Conservation (phyloP, 1,140 invertebrate genomes). For the Chironomus striatipennis region DNA sequence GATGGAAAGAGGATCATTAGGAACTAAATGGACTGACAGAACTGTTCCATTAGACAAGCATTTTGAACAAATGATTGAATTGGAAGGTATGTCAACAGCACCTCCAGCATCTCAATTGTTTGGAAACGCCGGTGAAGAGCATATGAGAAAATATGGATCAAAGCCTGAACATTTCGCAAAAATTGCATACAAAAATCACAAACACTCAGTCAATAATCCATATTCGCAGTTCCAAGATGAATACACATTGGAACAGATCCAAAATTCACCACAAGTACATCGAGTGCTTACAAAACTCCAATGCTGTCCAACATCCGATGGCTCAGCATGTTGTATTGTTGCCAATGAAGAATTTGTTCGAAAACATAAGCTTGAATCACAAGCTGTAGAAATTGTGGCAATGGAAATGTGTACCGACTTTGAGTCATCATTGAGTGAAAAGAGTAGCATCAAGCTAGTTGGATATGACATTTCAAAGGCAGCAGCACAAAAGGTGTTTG, state of each 20-base stretch:
- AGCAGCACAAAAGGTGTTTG: constrained; percentile 72
- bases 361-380: constrained; percentile 65
- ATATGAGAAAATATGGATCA: constrained; percentile 94
- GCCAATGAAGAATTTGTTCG: constrained; percentile 87
- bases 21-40: constrained; percentile 72
- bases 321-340: constrained; percentile 82
- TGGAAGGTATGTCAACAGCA: constrained; percentile 64
- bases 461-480: constrained; percentile 92
- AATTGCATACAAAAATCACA: constrained; percentile 96
- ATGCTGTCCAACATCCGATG: constrained; percentile 96
- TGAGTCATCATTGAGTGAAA: constrained; percentile 70
- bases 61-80: constrained; percentile 73
- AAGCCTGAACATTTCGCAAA: constrained; percentile 90
- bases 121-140: constrained; percentile 91
- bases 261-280: constrained; percentile 74
- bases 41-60: constrained; percentile 93
- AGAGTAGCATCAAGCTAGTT: constrained; percentile 83
- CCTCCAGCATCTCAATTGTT: constrained; percentile 94
- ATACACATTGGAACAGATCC: constrained; percentile 82
- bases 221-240: constrained; percentile 89
- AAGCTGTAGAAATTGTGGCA: constrained; percentile 89
- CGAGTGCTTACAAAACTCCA: constrained; percentile 90
- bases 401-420: constrained; percentile 96
- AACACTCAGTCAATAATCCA: constrained; percentile 94
- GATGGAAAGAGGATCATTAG: constrained; percentile 89